A percentile compares a stretch with the other conserved stretches of the same genome.
Conservation (phyloP, 2,888 invertebrate species). For the Sepioteuthis lessoniana region DNA sequence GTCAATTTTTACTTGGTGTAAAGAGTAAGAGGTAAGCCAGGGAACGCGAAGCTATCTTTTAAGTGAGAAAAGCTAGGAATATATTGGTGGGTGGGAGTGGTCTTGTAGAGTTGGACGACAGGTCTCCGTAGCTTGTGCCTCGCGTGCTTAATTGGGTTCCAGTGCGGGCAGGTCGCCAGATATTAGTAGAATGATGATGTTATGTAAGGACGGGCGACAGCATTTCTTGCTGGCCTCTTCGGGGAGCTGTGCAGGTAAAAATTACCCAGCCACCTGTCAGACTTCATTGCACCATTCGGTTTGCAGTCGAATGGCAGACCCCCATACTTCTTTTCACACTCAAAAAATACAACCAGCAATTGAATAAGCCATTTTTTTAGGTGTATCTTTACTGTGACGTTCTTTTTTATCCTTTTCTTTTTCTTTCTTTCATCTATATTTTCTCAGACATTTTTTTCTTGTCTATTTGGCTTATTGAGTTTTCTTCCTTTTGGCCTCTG, state of each 20-base stretch:
- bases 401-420: not conserved
- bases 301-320: constrained; percentile 25
- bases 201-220: not conserved
- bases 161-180: constrained; percentile 18
- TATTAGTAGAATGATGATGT: constrained; percentile 33
- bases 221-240: not conserved
- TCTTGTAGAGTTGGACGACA: not conserved
- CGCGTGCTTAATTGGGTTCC: constrained; percentile 18
- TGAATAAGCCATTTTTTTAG: not conserved
- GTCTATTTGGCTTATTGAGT: not conserved
- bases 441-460: not conserved
- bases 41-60: not conserved
- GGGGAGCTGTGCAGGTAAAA: not conserved
- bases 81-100: not conserved
- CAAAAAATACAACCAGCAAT: not conserved
- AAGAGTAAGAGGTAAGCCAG: not conserved
- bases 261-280: not conserved
- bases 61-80: constrained; percentile 17
- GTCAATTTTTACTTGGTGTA: not conserved
- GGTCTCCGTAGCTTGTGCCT: not conserved
- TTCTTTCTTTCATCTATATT: not conserved
- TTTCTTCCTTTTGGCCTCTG: not conserved
- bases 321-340: not conserved
- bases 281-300: not conserved
- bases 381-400: not conserved